Base-by-base conservation (phyloP, 2,113 vertebrate genomes). In the Oncorhynchus tshawytscha region DNA sequence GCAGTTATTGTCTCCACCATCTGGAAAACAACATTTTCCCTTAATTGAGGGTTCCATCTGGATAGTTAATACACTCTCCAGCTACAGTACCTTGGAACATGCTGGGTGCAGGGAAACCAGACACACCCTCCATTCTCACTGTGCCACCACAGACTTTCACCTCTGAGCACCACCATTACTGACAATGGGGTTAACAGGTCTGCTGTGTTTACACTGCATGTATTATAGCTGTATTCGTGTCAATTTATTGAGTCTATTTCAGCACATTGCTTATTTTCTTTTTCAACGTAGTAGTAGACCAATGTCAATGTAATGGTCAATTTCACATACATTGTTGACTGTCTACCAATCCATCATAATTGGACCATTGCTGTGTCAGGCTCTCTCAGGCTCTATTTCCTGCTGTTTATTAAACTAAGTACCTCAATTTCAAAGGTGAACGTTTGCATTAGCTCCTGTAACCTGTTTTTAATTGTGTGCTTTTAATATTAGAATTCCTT, bases 41-140 rank as follows among this genome's bases (percentile, higher is more conserved):
- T 60, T 74, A 86, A 86, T 71, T 77, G 54, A 86, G 31, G 60
- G 54, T 73, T 48, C 81, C 73, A 82, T 83, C 31, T 80, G 74
- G 72, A 51, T 72, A 70, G 34, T 74, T 78, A 75, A 74, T 69
- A 25, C 31, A 60, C 66, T 27, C 51, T 7, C 74, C 3, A 73
- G 27, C 75, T 45, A 5, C 1, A 3, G 1, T 62, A 62, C 34
- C 18, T 77, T 62, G 60, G 67, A 71, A 54, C 62, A 71, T 22
- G 1, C 24, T 49, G 31, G 18, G 70, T 64, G 64, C 51, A 68
- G 60, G 24, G 48, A 71, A 75, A 57, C 70, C 25, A 76, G 45
- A 34, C 62, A 48, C 1, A 0, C n/a, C 25, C 20, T 4, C 25
- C 16, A 11, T 70, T 45, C 29, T 25, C 45, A 4, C 22, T 49